Conservation (phyloP, 1,140 invertebrate species). For the Drosophila kepulauana region DNA sequence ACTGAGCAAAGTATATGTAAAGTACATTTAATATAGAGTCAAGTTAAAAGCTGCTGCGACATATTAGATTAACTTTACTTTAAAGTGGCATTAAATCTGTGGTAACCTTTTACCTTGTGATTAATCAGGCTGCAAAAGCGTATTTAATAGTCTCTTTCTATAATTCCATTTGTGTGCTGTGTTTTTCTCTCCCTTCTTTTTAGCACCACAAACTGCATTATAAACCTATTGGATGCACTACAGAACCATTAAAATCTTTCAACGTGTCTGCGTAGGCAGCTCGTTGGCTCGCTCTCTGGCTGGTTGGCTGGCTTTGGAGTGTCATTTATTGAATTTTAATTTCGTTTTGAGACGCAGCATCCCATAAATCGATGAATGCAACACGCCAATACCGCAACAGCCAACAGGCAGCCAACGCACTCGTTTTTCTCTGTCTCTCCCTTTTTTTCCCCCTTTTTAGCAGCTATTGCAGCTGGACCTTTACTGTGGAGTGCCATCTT, state of each 20-base stretch:
- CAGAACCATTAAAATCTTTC: conserved; percentile 52
- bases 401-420: conserved; percentile 28
- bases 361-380: conserved; percentile 61
- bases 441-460: neutral
- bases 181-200: neutral
- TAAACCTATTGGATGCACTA: conserved; percentile 36
- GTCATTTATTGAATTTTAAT: conserved; percentile 73
- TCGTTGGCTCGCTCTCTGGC: conserved; percentile 8
- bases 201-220: conserved; percentile 40
- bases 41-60: no score
- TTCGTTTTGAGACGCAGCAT: conserved; percentile 60
- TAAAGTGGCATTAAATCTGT: no score
- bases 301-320: conserved; percentile 55
- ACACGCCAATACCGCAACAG: no score
- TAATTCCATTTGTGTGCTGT: conserved; percentile 10
- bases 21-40: no score
- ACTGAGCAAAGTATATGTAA: no score
- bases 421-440: neutral
- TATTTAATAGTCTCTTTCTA: conserved; percentile 13
- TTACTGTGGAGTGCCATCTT: neutral
- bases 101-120: no score
- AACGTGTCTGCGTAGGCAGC: conserved; percentile 55
- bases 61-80: no score
- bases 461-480: conserved; percentile 36
- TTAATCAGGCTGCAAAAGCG: neutral